Conservation (phyloP, 2,797 vertebrate genomes). For the Leucoraja ocellata region DNA sequence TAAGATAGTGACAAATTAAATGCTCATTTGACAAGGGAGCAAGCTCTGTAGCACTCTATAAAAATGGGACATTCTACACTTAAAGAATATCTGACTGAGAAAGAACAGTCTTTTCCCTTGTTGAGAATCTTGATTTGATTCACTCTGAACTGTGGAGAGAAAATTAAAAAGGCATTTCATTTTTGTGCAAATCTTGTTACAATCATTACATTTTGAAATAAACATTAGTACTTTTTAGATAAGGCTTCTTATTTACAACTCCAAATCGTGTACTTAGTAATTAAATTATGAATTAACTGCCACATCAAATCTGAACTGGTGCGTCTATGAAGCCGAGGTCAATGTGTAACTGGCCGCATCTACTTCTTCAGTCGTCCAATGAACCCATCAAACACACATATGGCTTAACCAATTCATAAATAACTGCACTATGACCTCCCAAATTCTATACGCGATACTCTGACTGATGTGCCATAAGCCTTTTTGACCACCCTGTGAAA, state of each 20-base stretch:
- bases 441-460: no score
- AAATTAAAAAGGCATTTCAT: not conserved
- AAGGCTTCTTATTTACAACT: not conserved
- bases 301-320: not conserved
- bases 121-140: not conserved
- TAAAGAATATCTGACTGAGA: not conserved
- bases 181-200: not conserved
- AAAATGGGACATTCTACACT: not conserved
- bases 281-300: not conserved
- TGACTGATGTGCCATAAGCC: no score
- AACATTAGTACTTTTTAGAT: not conserved
- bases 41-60: not conserved
- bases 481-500: no score
- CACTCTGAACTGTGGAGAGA: not conserved
- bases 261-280: not conserved
- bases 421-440: no score
- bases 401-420: no score
- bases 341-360: not conserved
- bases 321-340: not conserved
- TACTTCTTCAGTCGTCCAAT: not conserved
- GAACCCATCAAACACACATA: not conserved
- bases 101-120: not conserved
- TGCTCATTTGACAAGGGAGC: not conserved
- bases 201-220: not conserved
- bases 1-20: not conserved